Conservation (phyloP, 2,797 vertebrate species). For the Sarcophilus harrisii region DNA sequence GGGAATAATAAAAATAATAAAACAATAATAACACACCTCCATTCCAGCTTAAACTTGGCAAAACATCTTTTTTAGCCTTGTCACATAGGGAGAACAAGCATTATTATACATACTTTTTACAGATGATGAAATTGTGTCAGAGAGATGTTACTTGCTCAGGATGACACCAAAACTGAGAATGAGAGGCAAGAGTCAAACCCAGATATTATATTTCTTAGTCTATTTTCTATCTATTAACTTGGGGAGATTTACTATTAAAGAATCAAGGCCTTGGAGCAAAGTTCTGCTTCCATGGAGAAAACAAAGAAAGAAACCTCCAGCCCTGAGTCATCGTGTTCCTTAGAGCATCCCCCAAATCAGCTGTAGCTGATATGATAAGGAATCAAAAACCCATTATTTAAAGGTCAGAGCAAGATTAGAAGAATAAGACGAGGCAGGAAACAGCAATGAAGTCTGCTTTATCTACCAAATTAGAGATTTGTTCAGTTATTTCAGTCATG, state of each 20-base stretch:
- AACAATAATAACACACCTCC: background rate
- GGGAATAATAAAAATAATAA: background rate
- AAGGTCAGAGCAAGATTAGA: background rate
- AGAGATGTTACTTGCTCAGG: background rate
- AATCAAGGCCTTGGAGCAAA: background rate
- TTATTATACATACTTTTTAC: background rate
- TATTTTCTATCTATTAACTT: background rate
- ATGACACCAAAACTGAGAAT: background rate
- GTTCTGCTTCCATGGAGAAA: rapidly evolving
- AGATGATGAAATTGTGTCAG: background rate
- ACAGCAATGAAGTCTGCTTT: background rate
- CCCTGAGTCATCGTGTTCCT: background rate
- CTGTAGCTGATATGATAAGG: background rate
- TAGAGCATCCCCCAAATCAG: background rate
- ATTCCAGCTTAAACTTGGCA: background rate
- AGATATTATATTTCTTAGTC: background rate
- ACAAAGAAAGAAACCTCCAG: background rate
- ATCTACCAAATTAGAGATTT: slow-evolving; percentile 4
- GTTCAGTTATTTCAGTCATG: background rate
- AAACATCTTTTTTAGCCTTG: background rate
- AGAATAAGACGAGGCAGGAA: background rate
- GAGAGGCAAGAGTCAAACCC: background rate
- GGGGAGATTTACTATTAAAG: background rate
- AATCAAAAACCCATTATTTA: background rate
- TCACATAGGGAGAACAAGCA: background rate